A percentile compares a stretch with the other conserved stretches of the same genome.
Evolutionary conservation across 2,797 vertebrate genomes (phyloP).

Genomic region (Enteromius radiatus): DNA sequence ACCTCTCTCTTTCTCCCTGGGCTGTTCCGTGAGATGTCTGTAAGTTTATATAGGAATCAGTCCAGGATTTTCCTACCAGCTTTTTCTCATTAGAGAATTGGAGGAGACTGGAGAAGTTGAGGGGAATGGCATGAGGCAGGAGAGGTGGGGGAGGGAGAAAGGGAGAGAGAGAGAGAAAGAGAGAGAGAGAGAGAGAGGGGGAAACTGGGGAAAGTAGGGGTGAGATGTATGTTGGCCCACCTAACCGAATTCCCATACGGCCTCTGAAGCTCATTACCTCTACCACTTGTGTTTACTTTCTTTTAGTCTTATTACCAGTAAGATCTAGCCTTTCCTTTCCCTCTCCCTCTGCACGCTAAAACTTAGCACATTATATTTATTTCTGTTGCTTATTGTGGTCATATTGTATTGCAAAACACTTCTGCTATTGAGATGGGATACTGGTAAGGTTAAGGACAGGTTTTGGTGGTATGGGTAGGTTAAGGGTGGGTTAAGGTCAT

Average conservation of each 20-base stretch:
- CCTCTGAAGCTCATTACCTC: conserved; percentile 59
- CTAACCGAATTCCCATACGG: conserved; percentile 56
- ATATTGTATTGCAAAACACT: too few species aligned
- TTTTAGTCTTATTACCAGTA: conserved; percentile 52
- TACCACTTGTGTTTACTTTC: conserved; percentile 56
- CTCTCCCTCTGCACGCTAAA: conserved; percentile 9
- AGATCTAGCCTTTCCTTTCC: conserved; percentile 29
- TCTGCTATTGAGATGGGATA: too few species aligned
- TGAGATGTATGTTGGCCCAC: conserved; percentile 56
- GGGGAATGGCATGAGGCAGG: conserved; percentile 84
- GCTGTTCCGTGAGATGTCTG: conserved; percentile 91
- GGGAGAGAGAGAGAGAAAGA: conserved; percentile 70
- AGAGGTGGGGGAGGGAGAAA: conserved; percentile 45
- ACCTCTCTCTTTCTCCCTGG: conserved; percentile 77
- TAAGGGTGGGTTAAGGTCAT: too few species aligned
- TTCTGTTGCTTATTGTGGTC: not conserved
- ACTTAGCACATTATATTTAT: not conserved
- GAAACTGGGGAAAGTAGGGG: conserved; percentile 50
- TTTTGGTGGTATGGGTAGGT: too few species aligned
- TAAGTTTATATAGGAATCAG: conserved; percentile 94
- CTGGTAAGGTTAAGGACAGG: too few species aligned
- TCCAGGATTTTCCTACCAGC: conserved; percentile 92
- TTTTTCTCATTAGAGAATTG: conserved; percentile 93
- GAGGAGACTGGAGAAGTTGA: conserved; percentile 76
- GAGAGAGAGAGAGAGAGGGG: conserved; percentile 69